phyloP scores from a whole-genome alignment of 2,888 invertebrate genomes.

The Copidosoma aretas region DNA sequence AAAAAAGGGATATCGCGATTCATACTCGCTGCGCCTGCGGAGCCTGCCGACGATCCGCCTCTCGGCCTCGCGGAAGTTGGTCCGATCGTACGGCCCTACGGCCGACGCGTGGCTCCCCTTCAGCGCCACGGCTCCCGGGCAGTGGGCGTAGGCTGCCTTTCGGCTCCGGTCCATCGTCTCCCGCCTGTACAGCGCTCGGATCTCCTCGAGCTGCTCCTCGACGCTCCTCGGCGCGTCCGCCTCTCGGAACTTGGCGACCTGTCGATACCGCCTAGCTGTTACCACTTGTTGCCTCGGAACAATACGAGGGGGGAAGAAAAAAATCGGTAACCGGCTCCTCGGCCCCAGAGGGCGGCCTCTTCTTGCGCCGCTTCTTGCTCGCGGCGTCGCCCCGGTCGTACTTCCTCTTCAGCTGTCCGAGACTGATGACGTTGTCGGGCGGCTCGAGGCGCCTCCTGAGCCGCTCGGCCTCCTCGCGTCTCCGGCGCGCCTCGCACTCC shows the following conservation, averaged over 20 bases:
- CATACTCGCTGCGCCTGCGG: slow-evolving; percentile 47
- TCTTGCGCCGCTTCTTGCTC: slow-evolving; percentile 14
- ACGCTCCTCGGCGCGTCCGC: slow-evolving; percentile 66
- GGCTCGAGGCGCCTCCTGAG: slow-evolving; percentile 18
- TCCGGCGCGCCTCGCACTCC: slow-evolving; percentile 58
- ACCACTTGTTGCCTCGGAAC: background rate
- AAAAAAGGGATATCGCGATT: background rate
- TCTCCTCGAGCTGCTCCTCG: slow-evolving; percentile 69
- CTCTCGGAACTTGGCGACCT: background rate
- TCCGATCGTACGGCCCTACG: slow-evolving; percentile 48
- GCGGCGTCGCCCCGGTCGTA: slow-evolving; percentile 9
- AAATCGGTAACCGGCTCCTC: background rate
- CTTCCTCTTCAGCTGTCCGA: slow-evolving; percentile 28
- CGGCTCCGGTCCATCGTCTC: slow-evolving; percentile 59
- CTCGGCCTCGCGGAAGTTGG: slow-evolving; percentile 44
- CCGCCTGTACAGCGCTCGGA: slow-evolving; percentile 54
- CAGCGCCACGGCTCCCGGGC: background rate
- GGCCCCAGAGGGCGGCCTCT: background rate
- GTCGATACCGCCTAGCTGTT: too few relatives aligned
- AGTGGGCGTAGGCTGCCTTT: background rate
- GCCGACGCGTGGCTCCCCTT: background rate
- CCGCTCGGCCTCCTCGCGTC: slow-evolving; percentile 58
- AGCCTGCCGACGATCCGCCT: slow-evolving; percentile 46
- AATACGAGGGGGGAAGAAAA: background rate
- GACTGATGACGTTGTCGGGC: slow-evolving; percentile 27